Evolutionary conservation across 2,113 vertebrate species (phyloP), one percentile per base, ranked within the genome.

Genomic region (Gracilinanus agilis): DNA sequence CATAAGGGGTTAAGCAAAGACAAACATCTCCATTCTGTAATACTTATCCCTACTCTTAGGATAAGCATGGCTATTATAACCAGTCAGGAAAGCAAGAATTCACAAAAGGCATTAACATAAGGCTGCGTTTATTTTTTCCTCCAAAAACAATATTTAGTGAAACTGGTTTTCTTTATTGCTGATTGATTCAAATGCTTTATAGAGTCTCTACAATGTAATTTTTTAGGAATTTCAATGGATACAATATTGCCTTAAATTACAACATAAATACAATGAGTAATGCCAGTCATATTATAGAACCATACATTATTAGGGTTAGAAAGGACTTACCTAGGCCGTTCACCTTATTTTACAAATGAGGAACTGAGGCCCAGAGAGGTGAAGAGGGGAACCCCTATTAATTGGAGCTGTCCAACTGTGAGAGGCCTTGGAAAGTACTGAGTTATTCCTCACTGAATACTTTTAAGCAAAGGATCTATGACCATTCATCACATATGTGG

Each of bases 161-260:
- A 83, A 83, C 67, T 40, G 67, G 16, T 83, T 83, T 83, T 83
- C 67, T 83, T 83, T 83, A 83, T 83, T 83, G 67, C 67, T 83
- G 67, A 34, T 83, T 40, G n/a, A 83, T 40, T 83, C 67, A 83
- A 40, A 83, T 83, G 34, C n/a, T 83, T 83, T 83, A 40, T 23
- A 40, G n/a, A 40, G n/a, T 83, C 40, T 83, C 34, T 40, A 83
- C 16, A 40, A 83, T n/a, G 40, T 23, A 3, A 67, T 34, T 11
- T 75, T 40, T 83, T 83, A 83, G 67, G 67, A 83, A 34, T 83
- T 83, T 40, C 67, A 40, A 40, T 83, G n/a, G 67, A 40, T 19
- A 83, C 67, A 83, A n/a, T 40, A 83, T 83, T 83, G 67, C 67
- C 40, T 83, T 83, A 40, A 23, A 40, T 83, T 23, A 40, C 67